A percentile compares a stretch with the other conserved stretches of the same genome.
Evolutionary conservation across 2,888 invertebrate genomes (phyloP).

Genomic region (Alloplasta piceator): DNA sequence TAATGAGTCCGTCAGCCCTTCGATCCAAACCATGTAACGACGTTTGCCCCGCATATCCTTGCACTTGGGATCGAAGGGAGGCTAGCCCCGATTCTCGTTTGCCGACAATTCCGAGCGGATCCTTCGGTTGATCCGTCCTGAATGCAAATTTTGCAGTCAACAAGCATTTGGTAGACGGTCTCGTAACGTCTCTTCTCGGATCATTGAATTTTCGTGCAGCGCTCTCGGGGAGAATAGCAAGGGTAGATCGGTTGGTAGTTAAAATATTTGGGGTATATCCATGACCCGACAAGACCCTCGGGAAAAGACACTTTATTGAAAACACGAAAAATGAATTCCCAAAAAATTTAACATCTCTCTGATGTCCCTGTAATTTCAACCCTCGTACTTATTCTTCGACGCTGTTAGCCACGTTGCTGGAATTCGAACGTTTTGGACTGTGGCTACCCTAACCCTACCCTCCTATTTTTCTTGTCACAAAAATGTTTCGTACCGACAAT

Average conservation of each 20-base stretch:
- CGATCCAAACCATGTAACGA: slow-evolving; percentile 73
- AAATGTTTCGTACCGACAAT: slow-evolving; percentile 21
- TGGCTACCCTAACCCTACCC: slow-evolving; percentile 63
- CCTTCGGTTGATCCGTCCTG: slow-evolving; percentile 75
- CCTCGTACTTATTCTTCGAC: slow-evolving; percentile 7
- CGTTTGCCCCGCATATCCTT: slow-evolving; percentile 80
- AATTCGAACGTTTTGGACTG: slow-evolving; percentile 43
- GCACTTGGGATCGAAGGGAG: slow-evolving; percentile 75
- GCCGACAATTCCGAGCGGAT: slow-evolving; percentile 77
- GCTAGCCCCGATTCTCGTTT: slow-evolving; percentile 49
- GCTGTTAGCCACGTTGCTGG: slow-evolving; percentile 22
- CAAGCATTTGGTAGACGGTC: no score
- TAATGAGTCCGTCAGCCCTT: slow-evolving; percentile 83
- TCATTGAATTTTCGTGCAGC: slow-evolving; percentile 51
- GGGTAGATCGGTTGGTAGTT: no score
- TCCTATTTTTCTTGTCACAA: not conserved
- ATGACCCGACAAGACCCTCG: no score
- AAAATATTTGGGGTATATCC: no score
- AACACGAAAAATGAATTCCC: no score
- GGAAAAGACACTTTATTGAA: no score
- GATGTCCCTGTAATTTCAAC: slow-evolving; percentile 43
- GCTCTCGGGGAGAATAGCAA: not conserved
- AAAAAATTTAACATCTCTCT: not conserved
- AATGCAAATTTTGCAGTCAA: slow-evolving; percentile 75
- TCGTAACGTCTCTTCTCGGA: slow-evolving; percentile 6